phyloP scores from a whole-genome alignment of 2,113 vertebrate species.

The Rhagologus leucostigma region DNA sequence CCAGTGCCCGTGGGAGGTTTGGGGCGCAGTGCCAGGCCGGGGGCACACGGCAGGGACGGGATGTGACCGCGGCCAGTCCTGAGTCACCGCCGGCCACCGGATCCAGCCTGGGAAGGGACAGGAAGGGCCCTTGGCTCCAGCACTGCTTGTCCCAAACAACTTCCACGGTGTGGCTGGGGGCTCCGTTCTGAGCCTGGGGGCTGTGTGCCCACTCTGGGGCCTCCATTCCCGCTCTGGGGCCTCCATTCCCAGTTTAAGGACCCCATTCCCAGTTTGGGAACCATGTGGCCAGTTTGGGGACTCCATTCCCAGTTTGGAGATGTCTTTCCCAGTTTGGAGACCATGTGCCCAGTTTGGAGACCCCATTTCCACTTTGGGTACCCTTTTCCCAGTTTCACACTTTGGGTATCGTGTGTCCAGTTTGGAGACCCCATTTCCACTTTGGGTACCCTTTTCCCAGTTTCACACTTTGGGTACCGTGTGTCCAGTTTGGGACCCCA shows the following conservation, averaged over 20 bases:
- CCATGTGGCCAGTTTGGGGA: too few species aligned
- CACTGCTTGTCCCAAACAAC: too few species aligned
- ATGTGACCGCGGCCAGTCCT: neutral
- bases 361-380: neutral
- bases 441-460: too few species aligned
- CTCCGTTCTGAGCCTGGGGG: neutral
- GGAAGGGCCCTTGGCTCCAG: neutral
- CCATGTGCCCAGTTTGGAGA: neutral
- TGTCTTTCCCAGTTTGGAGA: neutral
- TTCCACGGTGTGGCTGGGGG: rapidly evolving
- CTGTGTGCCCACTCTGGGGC: neutral
- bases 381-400: too few species aligned
- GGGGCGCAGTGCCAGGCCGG: neutral
- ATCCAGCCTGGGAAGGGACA: neutral
- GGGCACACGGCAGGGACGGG: neutral
- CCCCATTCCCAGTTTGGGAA: rapidly evolving
- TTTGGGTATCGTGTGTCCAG: rapidly evolving
- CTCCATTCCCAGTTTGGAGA: neutral
- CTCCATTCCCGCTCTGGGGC: too few species aligned
- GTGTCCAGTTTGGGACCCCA: too few species aligned
- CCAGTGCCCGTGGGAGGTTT: rapidly evolving
- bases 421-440: neutral
- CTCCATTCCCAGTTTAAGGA: neutral
- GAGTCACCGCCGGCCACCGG: neutral
- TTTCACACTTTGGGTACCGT: too few species aligned